Percentiles rank a stretch among this genome's conserved stretches.
Evolutionary conservation across 2,113 vertebrate species (phyloP).

Genomic region (Peromyscus californicus): DNA sequence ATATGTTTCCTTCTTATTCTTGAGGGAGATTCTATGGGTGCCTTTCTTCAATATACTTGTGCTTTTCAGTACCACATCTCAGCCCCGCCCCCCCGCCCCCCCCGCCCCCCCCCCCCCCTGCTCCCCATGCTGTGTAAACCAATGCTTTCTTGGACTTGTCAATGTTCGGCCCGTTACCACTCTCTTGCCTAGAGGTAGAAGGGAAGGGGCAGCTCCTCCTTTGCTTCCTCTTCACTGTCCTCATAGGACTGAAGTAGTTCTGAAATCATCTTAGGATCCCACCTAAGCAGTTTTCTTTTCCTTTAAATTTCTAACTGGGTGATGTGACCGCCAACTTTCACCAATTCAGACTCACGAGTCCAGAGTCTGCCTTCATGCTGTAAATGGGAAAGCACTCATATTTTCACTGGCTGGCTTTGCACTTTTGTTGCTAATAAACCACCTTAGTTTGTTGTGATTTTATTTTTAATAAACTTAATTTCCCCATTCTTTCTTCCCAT

Average conservation of each 20-base stretch:
- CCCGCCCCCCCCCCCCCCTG: background rate
- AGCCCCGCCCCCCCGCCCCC: background rate
- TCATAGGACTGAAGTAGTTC: background rate
- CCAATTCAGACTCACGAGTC: background rate
- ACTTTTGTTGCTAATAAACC: slow-evolving; percentile 46
- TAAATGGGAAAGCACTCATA: background rate
- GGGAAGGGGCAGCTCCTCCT: background rate
- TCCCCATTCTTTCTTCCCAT: slow-evolving; percentile 41
- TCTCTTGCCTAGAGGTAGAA: background rate
- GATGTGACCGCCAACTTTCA: background rate
- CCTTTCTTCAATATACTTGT: background rate
- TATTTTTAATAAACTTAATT: slow-evolving; percentile 66
- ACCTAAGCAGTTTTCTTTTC: background rate
- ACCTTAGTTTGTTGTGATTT: slow-evolving; percentile 62
- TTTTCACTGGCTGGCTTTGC: slow-evolving; percentile 35
- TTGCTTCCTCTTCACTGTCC: background rate
- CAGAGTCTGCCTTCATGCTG: background rate
- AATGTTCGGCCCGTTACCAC: background rate
- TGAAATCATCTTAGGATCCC: background rate
- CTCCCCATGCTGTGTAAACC: background rate
- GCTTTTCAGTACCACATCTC: background rate
- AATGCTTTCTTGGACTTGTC: background rate
- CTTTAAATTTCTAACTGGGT: background rate
- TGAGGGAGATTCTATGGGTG: slow-evolving; percentile 1
- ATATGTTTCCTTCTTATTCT: slow-evolving; percentile 31